A percentile compares a stretch with the other conserved stretches of the same genome.
Conservation (phyloP, 2,113 vertebrate genomes). For the Saguinus imperator region DNA sequence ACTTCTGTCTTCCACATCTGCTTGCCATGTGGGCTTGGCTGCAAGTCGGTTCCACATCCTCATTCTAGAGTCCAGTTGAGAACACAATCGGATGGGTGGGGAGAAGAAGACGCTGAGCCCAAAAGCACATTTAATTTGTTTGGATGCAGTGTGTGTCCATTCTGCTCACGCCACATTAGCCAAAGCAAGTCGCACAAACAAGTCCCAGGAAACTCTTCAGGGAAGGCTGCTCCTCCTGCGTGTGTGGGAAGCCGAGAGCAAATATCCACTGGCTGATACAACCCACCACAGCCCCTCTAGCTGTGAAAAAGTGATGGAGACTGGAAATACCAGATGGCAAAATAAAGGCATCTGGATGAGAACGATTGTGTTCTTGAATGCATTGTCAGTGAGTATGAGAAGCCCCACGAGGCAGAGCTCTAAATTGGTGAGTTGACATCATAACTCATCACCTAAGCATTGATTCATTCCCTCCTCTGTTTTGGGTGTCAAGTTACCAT, state of each 20-base stretch:
- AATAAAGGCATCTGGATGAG: background rate
- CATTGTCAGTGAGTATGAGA: too few relatives aligned
- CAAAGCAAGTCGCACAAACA: background rate
- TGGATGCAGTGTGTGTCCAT: background rate
- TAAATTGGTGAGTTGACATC: background rate
- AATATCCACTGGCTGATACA: background rate
- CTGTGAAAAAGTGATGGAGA: background rate
- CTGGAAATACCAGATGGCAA: background rate
- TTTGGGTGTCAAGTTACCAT: background rate
- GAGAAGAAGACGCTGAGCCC: too few relatives aligned
- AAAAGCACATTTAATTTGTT: background rate
- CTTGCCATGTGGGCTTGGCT: background rate
- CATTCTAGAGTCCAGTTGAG: too few relatives aligned
- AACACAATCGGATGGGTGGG: too few relatives aligned
- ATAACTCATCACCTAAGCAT: background rate
- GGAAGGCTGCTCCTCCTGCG: background rate
- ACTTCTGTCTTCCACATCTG: background rate
- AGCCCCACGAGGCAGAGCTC: background rate
- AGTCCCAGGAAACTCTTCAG: background rate
- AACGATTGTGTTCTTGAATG: background rate
- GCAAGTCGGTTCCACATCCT: fast-evolving
- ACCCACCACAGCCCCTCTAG: background rate
- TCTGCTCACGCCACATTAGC: background rate
- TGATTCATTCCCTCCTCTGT: background rate
- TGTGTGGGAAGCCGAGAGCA: background rate